A percentile compares a stretch with the other conserved stretches of the same genome.
Conservation (phyloP, 2,888 invertebrate species). For the Chymomyza amoena region DNA sequence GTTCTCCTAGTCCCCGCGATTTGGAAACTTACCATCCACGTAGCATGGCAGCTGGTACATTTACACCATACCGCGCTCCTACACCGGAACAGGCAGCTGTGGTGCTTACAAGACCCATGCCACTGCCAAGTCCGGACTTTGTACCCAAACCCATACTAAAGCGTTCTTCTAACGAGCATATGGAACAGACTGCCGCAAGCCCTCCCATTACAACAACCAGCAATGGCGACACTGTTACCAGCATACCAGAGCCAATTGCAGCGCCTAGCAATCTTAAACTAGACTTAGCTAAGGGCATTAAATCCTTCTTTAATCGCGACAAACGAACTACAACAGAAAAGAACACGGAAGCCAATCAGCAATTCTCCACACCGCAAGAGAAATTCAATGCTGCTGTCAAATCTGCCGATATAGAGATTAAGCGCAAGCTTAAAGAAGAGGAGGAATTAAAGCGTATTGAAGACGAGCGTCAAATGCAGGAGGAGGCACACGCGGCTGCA, state of each 20-base stretch:
- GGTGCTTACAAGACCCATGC: conserved; percentile 81
- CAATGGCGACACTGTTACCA: background rate
- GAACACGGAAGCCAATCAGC: conserved; percentile 72
- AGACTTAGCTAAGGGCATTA: conserved; percentile 74
- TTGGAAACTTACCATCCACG: conserved; percentile 85
- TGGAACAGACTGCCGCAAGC: conserved; percentile 69
- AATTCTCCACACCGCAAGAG: conserved; percentile 59
- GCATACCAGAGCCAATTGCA: background rate
- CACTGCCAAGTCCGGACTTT: conserved; percentile 85
- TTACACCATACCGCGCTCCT: conserved; percentile 76
- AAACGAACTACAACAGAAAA: conserved; percentile 71
- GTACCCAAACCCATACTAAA: conserved; percentile 90
- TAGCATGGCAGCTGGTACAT: conserved; percentile 79
- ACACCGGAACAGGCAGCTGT: conserved; percentile 81
- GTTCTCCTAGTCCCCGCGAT: conserved; percentile 79
- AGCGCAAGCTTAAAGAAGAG: conserved; percentile 72
- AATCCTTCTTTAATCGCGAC: conserved; percentile 76
- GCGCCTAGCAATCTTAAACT: conserved; percentile 37
- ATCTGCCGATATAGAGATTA: conserved; percentile 77
- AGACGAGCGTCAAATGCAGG: conserved; percentile 77
- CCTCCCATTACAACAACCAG: conserved; percentile 20
- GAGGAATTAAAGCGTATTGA: conserved; percentile 72
- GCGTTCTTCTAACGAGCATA: conserved; percentile 79
- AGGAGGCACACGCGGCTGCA: conserved; percentile 85
- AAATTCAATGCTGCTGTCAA: conserved; percentile 59